phyloP scores from a whole-genome alignment of 2,113 vertebrate species.

The Ibidorhyncha struthersii region DNA sequence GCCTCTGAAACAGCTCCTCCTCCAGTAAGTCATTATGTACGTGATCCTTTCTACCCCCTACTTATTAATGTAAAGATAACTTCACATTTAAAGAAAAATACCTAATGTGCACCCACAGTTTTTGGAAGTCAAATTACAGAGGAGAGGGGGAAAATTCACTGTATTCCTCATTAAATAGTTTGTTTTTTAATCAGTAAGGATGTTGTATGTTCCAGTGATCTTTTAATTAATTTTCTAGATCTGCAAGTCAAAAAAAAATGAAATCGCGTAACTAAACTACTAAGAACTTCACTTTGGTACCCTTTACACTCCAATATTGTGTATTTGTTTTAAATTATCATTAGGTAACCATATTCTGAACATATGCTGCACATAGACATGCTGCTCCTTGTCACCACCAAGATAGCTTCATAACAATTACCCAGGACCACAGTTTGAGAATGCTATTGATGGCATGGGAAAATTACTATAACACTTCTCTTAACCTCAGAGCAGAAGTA shows the following conservation, averaged over 20 bases:
- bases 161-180: not conserved
- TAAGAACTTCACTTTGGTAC: not conserved
- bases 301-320: not conserved
- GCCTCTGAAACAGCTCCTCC: slow-evolving; percentile 43
- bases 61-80: not conserved
- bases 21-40: slow-evolving; percentile 1
- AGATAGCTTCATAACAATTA: not conserved
- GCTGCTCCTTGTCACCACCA: not conserved
- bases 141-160: not conserved
- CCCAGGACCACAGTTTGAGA: not conserved
- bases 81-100: slow-evolving; percentile 22
- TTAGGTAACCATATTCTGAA: not conserved
- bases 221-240: slow-evolving; percentile 12
- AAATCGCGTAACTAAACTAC: not conserved
- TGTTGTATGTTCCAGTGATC: not conserved
- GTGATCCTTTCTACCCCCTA: not conserved
- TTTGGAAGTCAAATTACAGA: not conserved
- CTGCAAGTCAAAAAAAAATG: not conserved
- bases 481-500: not conserved
- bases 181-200: not conserved
- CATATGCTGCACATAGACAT: not conserved
- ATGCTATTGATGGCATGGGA: not conserved
- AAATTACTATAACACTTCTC: not conserved
- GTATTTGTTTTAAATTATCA: not conserved
- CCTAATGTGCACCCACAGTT: not conserved